phyloP scores from a whole-genome alignment of 2,113 vertebrate genomes.

The Xiphorhynchus elegans region DNA sequence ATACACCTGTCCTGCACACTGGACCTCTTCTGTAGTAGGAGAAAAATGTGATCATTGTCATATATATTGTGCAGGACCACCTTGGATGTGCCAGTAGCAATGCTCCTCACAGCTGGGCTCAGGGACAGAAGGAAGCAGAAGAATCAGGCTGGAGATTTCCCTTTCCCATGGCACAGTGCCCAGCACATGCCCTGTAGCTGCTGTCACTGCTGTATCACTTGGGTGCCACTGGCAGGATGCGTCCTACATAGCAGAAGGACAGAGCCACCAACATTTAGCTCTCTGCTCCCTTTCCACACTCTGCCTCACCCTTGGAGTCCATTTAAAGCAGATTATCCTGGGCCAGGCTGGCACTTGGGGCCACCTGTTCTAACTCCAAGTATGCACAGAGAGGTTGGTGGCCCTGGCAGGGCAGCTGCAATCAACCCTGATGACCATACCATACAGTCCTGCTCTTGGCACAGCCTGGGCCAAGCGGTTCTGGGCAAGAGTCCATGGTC shows the following conservation, averaged over 20 bases:
- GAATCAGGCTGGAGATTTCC: rapidly evolving
- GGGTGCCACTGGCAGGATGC: not conserved
- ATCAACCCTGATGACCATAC: not conserved
- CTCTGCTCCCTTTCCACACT: not conserved
- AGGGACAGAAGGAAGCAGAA: not conserved
- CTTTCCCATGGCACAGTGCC: not conserved
- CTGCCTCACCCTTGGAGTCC: not conserved
- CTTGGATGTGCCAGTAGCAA: not conserved
- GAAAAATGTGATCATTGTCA: not conserved
- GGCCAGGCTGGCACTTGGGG: not conserved
- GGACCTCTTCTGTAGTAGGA: not conserved
- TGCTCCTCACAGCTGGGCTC: rapidly evolving
- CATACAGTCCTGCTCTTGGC: not conserved
- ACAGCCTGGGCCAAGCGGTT: not conserved
- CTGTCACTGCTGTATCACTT: not conserved
- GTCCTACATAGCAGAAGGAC: not conserved
- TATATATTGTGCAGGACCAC: not conserved
- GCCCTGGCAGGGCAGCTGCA: not conserved
- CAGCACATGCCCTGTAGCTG: not conserved
- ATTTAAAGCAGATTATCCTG: not conserved
- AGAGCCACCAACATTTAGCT: not conserved
- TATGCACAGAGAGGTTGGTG: not conserved
- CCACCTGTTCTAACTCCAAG: not conserved
- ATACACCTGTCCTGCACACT: not conserved
- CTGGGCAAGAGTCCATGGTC: rapidly evolving